phyloP scores from a whole-genome alignment of 1,140 invertebrate genomes.

The Physella acuta region DNA sequence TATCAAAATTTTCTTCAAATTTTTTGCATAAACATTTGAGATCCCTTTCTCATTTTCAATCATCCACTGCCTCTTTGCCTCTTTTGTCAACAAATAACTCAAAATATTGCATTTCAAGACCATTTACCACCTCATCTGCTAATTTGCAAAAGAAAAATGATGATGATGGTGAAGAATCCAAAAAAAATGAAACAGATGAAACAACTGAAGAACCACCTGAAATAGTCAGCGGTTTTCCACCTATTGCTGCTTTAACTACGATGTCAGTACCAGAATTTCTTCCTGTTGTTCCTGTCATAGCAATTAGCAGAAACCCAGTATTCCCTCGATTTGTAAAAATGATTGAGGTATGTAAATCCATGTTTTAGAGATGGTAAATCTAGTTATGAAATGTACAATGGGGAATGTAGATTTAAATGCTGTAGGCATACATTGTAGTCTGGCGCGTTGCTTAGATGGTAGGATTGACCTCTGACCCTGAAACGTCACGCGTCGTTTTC shows the following conservation, averaged over 20 bases:
- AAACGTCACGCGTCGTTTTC: no score
- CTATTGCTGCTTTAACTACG: conserved; percentile 58
- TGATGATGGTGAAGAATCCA: conserved; percentile 14
- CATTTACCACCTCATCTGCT: not conserved
- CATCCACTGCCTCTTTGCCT: not conserved
- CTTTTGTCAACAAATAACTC: no score
- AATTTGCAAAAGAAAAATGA: conserved; percentile 9
- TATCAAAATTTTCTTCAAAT: not conserved
- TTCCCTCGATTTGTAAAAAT: conserved; percentile 98
- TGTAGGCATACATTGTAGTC: no score
- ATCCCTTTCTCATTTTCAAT: no score
- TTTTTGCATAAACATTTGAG: not conserved
- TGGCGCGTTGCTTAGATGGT: no score
- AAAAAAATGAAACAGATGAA: not conserved
- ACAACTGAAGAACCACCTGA: conserved; percentile 3
- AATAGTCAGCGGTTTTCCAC: conserved; percentile 11
- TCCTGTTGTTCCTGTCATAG: conserved; percentile 93
- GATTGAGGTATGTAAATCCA: conserved; percentile 83
- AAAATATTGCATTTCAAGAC: not conserved
- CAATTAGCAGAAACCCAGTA: conserved; percentile 90
- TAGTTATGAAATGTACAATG: no score
- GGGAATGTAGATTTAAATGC: no score
- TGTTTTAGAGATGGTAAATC: no score
- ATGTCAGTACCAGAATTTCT: conserved; percentile 95
- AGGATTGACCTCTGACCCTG: no score